Base-by-base conservation (phyloP, 2,888 invertebrate species). In the Troglohyphantes excavatus region DNA sequence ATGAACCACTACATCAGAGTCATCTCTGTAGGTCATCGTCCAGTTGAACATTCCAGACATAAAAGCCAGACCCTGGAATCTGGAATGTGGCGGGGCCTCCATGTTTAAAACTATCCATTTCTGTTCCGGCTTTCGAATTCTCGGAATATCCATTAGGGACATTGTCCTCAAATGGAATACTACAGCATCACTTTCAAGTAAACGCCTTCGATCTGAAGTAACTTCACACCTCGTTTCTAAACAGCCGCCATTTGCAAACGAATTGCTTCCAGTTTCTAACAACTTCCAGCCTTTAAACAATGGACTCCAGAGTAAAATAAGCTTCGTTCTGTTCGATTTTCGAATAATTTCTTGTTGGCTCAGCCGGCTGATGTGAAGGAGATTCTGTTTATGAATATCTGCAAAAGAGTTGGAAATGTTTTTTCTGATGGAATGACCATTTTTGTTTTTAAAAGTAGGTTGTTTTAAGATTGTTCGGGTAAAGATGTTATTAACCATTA, bases 81-180 rank as follows among this genome's bases (percentile, higher is more conserved):
- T 26, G 2, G 87, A 87, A 68, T 91, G 89, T 2, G 91, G 87
- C 19, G 92, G 92, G 0, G 92, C 84, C 68, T 92, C 92, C 0
- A 91, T 68, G 5, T 85, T 83, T 78, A 91, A 90, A 26, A 91
- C 90, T 9, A 92, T 78, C 92, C 92, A 92, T 23, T 87, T 65
- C 67, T 92, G 92, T 11, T 73, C 39, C 0, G 78, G 79, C 1
- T 33, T 63, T 7, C 91, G 91, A 27, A 43, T 27, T 7, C 6
- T 9, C 0, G 92, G 92, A 2, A 92, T 65, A 23, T 90, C 78
- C 3, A 75, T 26, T 19, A 88, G 19, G 9, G 79, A 75, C 67
- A 92, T n/a, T 29, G 91, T 91, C 21, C 90, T 75, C 2, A 88
- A 59, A 72, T 92, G 92, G 53, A 92, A 91, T 2, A 92, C 2